Conservation (phyloP, 2,797 vertebrate species). For the Enteromius afrohamiltoni region DNA sequence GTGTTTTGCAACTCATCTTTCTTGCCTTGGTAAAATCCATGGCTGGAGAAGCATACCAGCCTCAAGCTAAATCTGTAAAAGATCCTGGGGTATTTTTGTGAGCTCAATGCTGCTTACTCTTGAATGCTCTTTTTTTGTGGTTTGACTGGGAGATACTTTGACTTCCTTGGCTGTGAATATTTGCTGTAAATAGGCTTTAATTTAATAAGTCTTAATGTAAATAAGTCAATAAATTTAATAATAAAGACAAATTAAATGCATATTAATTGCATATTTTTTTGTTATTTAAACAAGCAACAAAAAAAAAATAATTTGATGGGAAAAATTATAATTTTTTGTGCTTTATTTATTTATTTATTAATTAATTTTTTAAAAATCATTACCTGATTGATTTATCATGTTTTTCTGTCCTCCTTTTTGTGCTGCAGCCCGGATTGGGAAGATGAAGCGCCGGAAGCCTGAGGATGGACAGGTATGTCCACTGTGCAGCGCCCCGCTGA, state of each 20-base stretch:
- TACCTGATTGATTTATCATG: conserved; percentile 13
- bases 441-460: conserved; percentile 99
- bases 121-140: not conserved
- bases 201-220: not conserved
- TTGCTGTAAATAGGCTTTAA: not conserved
- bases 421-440: conserved; percentile 95
- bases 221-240: not conserved
- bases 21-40: conserved; percentile 22
- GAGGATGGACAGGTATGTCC: conserved; percentile 99
- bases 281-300: too few relatives aligned
- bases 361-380: too few relatives aligned
- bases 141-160: not conserved
- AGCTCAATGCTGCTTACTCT: not conserved
- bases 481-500: conserved; percentile 95
- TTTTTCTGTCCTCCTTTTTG: conserved; percentile 8
- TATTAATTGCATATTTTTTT: too few relatives aligned
- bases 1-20: conserved; percentile 1
- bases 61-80: conserved; percentile 6
- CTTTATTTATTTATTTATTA: too few relatives aligned
- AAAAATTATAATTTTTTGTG: too few relatives aligned
- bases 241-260: too few relatives aligned
- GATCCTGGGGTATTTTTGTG: not conserved
- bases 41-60: not conserved
- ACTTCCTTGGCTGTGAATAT: not conserved
- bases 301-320: too few relatives aligned